phyloP scores from a whole-genome alignment of 2,888 invertebrate genomes.

The Chironomus riparius region DNA sequence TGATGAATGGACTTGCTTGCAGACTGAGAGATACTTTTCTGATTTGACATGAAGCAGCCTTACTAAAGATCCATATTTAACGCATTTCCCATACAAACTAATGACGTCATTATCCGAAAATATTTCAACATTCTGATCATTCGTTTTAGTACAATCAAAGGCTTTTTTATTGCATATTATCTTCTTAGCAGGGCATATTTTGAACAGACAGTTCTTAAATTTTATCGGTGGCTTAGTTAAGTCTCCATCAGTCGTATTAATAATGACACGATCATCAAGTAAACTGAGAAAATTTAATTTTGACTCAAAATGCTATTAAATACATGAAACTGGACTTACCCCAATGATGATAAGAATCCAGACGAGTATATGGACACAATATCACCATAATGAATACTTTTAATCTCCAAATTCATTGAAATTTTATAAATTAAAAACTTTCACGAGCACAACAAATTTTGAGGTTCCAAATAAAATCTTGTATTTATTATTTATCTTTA shows the following conservation, averaged over 20 bases:
- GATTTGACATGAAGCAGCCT: slow-evolving; percentile 96
- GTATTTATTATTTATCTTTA: too few relatives aligned
- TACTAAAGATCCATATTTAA: slow-evolving; percentile 90
- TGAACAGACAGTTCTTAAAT: slow-evolving; percentile 92
- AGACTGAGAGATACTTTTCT: slow-evolving; percentile 97
- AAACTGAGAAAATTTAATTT: slow-evolving; percentile 50
- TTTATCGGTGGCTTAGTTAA: slow-evolving; percentile 94
- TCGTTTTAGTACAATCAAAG: slow-evolving; percentile 62
- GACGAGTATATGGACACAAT: background rate
- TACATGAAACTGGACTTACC: background rate
- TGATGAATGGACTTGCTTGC: slow-evolving; percentile 91
- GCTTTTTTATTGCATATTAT: slow-evolving; percentile 78
- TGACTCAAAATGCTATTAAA: background rate
- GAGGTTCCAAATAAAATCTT: background rate
- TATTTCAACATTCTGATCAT: slow-evolving; percentile 95
- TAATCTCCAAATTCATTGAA: background rate
- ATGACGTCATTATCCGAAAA: slow-evolving; percentile 34
- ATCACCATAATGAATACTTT: background rate
- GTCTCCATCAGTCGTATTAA: slow-evolving; percentile 93
- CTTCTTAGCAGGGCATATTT: slow-evolving; percentile 94
- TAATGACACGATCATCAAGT: slow-evolving; percentile 98
- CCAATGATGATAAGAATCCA: background rate
- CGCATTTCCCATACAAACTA: slow-evolving; percentile 82
- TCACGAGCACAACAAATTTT: background rate
- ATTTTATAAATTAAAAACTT: background rate